These are phyloP conservation scores for Tiliacea citrago DNA, from an alignment of 2,888 invertebrate species.

Conservation along the genomic window DNA sequence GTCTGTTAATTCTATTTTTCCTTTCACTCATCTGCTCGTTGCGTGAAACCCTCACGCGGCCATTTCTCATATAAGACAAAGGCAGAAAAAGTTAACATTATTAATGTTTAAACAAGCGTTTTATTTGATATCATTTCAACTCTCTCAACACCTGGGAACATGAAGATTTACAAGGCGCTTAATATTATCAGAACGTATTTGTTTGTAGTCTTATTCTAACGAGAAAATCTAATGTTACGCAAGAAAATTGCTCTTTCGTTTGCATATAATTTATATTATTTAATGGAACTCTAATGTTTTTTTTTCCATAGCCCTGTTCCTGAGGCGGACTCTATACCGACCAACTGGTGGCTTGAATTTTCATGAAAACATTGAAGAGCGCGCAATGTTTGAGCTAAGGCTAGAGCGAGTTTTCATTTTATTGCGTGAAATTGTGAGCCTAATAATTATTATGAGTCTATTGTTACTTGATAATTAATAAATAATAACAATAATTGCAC, in stretches of 20 bases:
- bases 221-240: constrained; percentile 36
- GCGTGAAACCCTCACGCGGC: not conserved
- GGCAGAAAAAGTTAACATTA: constrained; percentile 14
- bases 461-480: too few relatives aligned
- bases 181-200: constrained; percentile 24
- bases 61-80: constrained; percentile 23
- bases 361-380: too few relatives aligned
- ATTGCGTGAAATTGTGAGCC: too few relatives aligned
- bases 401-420: too few relatives aligned
- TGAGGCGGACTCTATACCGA: too few relatives aligned
- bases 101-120: constrained; percentile 28
- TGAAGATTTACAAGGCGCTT: constrained; percentile 42
- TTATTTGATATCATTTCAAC: constrained; percentile 44
- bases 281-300: not conserved
- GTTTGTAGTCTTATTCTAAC: constrained; percentile 36
- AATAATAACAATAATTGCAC: too few relatives aligned
- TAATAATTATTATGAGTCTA: too few relatives aligned
- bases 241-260: constrained; percentile 31
- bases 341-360: too few relatives aligned
- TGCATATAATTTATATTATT: constrained; percentile 18
- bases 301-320: not conserved
- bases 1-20: not conserved
- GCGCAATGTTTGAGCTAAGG: too few relatives aligned
- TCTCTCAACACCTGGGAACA: constrained; percentile 15
- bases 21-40: not conserved